A percentile compares a stretch with the other conserved stretches of the same genome.
Conservation (phyloP, 2,797 vertebrate species). For the Chelon auratus region DNA sequence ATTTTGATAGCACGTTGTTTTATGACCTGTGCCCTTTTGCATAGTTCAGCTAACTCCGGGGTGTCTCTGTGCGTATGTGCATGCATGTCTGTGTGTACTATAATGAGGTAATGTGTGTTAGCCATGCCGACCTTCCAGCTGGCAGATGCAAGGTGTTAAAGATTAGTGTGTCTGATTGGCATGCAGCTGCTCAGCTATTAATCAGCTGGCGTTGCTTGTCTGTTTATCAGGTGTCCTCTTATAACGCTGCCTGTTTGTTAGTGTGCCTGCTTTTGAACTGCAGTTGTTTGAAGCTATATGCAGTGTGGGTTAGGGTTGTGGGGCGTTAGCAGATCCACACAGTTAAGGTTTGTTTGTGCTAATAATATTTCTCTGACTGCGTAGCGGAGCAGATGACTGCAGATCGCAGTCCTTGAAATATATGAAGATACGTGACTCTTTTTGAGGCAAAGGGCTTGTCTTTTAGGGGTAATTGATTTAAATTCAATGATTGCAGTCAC, state of each 20-base stretch:
- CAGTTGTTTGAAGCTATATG: no score
- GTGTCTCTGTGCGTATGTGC: conserved; percentile 23
- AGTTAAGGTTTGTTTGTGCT: neutral
- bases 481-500: conserved; percentile 36
- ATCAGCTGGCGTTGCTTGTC: conserved; percentile 33
- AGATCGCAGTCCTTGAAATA: conserved; percentile 31
- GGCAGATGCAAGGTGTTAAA: conserved; percentile 50
- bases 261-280: conserved; percentile 9
- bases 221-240: conserved; percentile 32
- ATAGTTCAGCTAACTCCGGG: conserved; percentile 50
- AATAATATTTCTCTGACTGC: neutral
- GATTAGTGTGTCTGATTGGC: conserved; percentile 60
- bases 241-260: conserved; percentile 5
- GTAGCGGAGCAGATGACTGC: conserved; percentile 3
- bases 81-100: conserved; percentile 27
- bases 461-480: conserved; percentile 39
- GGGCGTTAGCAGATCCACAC: neutral
- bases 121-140: conserved; percentile 70
- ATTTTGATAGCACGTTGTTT: conserved; percentile 68
- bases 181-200: conserved; percentile 65
- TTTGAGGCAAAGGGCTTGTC: conserved; percentile 24
- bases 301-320: no score
- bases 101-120: conserved; percentile 38
- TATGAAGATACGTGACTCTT: conserved; percentile 25
- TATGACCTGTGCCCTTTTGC: conserved; percentile 65